These are phyloP conservation scores for Pomacea canaliculata DNA, from an alignment of 2,888 invertebrate genomes.

Conservation along the genomic window DNA sequence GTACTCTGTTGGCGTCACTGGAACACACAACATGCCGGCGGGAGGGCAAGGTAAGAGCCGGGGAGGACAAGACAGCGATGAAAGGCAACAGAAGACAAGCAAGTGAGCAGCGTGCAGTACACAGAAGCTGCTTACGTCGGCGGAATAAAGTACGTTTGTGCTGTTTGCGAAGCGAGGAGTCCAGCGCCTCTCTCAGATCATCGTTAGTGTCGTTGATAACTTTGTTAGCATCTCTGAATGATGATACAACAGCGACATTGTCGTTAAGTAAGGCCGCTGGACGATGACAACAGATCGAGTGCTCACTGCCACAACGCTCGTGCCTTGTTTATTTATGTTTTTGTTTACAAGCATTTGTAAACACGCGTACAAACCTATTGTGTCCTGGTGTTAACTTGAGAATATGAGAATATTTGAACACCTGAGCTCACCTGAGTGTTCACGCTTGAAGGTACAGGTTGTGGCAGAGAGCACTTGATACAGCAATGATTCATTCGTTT, in stretches of 20 bases:
- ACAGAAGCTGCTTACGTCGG: conserved; percentile 23
- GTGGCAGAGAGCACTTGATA: too few relatives aligned
- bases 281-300: too few relatives aligned
- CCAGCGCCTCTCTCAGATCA: conserved; percentile 69
- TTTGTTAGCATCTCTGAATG: conserved; percentile 74
- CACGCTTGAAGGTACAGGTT: too few relatives aligned
- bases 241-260: background rate
- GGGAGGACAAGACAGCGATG: background rate
- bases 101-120: background rate
- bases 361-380: too few relatives aligned
- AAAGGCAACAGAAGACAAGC: conserved; percentile 4
- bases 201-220: conserved; percentile 75
- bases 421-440: too few relatives aligned
- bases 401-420: too few relatives aligned
- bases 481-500: too few relatives aligned
- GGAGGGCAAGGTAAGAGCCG: conserved; percentile 5
- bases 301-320: too few relatives aligned
- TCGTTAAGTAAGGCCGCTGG: too few relatives aligned
- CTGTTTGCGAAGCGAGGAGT: conserved; percentile 1
- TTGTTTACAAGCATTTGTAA: too few relatives aligned
- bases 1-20: conserved; percentile 74
- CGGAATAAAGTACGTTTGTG: conserved; percentile 16
- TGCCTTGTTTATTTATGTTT: too few relatives aligned
- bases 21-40: conserved; percentile 1
- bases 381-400: too few relatives aligned